These are phyloP conservation scores for Sinhomidia bicolor DNA, from an alignment of 2,888 invertebrate species.

Conservation along the genomic window DNA sequence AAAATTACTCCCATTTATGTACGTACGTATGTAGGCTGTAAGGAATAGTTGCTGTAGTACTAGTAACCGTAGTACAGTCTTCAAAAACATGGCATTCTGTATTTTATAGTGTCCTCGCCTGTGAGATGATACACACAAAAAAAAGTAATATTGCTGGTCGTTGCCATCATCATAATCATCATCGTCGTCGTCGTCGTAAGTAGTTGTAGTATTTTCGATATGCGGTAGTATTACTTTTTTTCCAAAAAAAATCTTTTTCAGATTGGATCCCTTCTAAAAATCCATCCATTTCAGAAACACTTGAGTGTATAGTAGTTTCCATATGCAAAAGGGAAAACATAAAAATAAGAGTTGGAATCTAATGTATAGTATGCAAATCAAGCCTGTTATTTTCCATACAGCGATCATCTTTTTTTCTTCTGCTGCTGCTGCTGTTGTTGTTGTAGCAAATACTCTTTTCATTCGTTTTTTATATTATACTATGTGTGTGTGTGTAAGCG, in stretches of 20 bases:
- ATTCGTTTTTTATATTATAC: too few species aligned
- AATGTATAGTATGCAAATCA: slow-evolving; percentile 49
- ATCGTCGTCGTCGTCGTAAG: not conserved
- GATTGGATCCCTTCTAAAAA: slow-evolving; percentile 20
- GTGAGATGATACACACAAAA: not conserved
- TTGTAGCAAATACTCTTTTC: too few species aligned
- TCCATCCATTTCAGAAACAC: not conserved
- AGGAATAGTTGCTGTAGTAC: too few species aligned
- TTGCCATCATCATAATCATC: too few species aligned
- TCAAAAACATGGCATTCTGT: not conserved
- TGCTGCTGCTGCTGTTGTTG: too few species aligned
- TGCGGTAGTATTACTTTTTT: not conserved
- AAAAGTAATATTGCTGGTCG: not conserved
- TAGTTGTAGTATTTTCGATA: not conserved
- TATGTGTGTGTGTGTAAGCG: too few species aligned
- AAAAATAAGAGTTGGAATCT: slow-evolving; percentile 23
- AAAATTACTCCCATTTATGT: slow-evolving; percentile 27
- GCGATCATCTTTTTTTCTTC: too few species aligned
- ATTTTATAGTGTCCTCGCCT: not conserved
- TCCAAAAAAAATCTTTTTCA: slow-evolving; percentile 18
- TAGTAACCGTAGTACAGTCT: too few species aligned
- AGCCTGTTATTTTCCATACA: not conserved
- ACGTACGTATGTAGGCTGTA: too few species aligned
- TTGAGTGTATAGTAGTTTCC: too few species aligned
- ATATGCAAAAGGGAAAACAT: not conserved